Conservation (phyloP, 2,888 invertebrate genomes). For the Pseudanteris insignis region DNA sequence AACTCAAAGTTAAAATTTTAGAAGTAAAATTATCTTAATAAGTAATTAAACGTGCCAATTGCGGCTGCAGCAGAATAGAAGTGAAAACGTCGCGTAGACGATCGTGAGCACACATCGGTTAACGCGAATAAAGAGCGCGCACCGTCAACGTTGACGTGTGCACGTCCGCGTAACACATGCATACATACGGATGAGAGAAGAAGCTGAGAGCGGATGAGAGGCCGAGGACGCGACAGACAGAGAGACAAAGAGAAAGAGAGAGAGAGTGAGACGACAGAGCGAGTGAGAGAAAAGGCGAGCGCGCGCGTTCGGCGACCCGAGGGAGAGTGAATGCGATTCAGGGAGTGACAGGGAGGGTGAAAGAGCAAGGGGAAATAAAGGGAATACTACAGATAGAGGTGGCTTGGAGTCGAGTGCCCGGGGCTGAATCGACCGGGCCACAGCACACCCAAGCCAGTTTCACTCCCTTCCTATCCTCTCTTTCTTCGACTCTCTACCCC, state of each 20-base stretch:
- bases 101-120: constrained; percentile 29
- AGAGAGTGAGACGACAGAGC: constrained; percentile 12
- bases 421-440: constrained; percentile 48
- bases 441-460: constrained; percentile 46
- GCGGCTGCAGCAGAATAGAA: constrained; percentile 21
- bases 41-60: constrained; percentile 20
- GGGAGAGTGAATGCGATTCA: constrained; percentile 28
- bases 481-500: constrained; percentile 46
- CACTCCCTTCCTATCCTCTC: constrained; percentile 43
- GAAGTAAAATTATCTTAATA: neutral
- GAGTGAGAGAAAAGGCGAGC: constrained; percentile 3
- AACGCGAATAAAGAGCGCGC: constrained; percentile 19
- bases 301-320: constrained; percentile 15
- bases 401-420: constrained; percentile 60
- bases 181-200: constrained; percentile 34
- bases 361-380: constrained; percentile 58
- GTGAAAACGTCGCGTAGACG: constrained; percentile 30
- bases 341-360: constrained; percentile 47
- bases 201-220: constrained; percentile 24
- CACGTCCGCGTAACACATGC: constrained; percentile 30
- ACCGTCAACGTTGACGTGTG: constrained; percentile 33
- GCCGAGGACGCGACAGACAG: constrained; percentile 5
- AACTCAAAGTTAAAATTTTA: too few relatives aligned
- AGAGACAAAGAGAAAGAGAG: constrained; percentile 1
- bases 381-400: constrained; percentile 64